These are phyloP conservation scores for Sarcophaga bullata DNA, from an alignment of 1,140 invertebrate genomes.

Conservation along the genomic window DNA sequence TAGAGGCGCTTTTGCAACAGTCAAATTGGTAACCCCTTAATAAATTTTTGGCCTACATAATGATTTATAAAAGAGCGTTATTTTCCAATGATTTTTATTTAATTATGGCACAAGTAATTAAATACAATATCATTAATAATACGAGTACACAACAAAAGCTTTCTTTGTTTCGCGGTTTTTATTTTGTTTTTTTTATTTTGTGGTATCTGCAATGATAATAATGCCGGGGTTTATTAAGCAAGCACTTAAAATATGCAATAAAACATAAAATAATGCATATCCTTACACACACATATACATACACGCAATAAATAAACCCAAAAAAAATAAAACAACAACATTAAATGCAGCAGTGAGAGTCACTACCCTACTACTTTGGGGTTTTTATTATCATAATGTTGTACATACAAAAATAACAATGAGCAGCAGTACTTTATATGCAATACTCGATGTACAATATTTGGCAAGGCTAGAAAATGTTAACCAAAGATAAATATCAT, in stretches of 20 bases:
- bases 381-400: too few species aligned
- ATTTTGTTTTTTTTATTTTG: too few species aligned
- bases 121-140: constrained; percentile 19
- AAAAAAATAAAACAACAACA: too few species aligned
- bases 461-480: background rate
- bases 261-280: background rate
- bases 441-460: background rate
- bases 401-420: background rate
- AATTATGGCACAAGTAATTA: background rate
- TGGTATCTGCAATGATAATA: background rate
- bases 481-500: background rate
- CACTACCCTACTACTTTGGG: too few species aligned
- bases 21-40: too few species aligned
- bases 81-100: background rate
- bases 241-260: constrained; percentile 19
- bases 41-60: too few species aligned
- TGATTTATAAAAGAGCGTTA: too few species aligned
- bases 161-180: background rate
- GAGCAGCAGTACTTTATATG: too few species aligned
- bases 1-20: too few species aligned
- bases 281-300: too few species aligned
- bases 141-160: background rate
- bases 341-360: too few species aligned
- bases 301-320: too few species aligned
- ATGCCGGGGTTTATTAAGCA: background rate